Evolutionary conservation across 2,113 vertebrate genomes (phyloP).

Genomic region (Dicerorhinus sumatrensis): DNA sequence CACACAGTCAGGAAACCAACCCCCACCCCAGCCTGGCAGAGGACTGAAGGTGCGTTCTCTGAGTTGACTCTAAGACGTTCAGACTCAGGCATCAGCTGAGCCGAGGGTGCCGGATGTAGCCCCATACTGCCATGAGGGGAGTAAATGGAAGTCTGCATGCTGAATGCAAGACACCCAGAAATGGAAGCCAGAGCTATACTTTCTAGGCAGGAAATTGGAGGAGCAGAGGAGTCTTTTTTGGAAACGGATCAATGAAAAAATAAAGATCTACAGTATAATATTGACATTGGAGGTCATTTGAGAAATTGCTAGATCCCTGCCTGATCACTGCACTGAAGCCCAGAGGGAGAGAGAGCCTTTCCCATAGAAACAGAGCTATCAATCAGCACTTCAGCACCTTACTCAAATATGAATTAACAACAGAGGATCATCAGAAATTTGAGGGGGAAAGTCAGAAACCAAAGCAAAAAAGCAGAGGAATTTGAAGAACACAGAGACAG

Average conservation of each 20-base stretch:
- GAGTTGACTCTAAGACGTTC: neutral
- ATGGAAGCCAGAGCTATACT: neutral
- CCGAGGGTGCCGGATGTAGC: neutral
- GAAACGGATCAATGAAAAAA: neutral
- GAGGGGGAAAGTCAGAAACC: neutral
- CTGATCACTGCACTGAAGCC: neutral
- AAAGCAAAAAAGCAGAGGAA: neutral
- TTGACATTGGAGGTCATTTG: neutral
- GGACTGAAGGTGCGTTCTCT: neutral
- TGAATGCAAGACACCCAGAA: neutral
- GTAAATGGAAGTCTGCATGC: neutral
- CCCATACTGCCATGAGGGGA: neutral
- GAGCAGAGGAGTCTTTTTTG: neutral
- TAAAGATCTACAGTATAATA: neutral
- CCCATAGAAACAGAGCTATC: neutral
- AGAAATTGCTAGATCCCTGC: neutral
- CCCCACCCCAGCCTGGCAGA: neutral
- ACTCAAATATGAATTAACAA: neutral
- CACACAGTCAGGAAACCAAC: neutral
- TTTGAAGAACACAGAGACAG: neutral
- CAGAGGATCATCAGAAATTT: neutral
- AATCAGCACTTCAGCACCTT: neutral
- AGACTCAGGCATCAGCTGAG: neutral
- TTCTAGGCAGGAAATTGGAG: neutral
- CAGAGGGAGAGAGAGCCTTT: neutral